Evolutionary conservation across 2,797 vertebrate species (phyloP), one percentile per base, ranked within the genome.

Genomic region (Rallus crepitans): DNA sequence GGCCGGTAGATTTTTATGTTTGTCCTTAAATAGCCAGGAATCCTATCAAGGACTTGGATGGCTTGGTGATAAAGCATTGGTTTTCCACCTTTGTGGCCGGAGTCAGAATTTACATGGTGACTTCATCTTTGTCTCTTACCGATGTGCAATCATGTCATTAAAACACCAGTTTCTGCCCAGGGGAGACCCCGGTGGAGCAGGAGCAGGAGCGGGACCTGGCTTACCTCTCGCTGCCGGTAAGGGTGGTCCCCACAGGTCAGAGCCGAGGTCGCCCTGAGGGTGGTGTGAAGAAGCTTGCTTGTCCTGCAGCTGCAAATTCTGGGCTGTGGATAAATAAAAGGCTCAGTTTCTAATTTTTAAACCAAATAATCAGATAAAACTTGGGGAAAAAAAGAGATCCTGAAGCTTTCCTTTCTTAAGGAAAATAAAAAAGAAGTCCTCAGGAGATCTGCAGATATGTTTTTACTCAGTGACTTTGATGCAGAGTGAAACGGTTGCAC

Each of bases 201-300:
- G 11, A 50, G 71, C n/a, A 73, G 59, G 52, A 93, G 52, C 18
- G 7, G 72, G 77, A 87, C 55, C 70, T 70, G 59, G 82, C 42
- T 95, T 89, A 76, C 78, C n/a, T 40, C 53, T 75, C 7, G 17
- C 82, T 94, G 65, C 95, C 60, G 4, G 70, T 87, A 79, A 95
- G 91, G 91, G 85, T 95, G 93, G 92, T 96, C 93, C 65, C 72
- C 0, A 11, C 50, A 95, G 97, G 96, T 97, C 96, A 97, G 87
- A 20, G 48, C 71, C 6, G 65, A 85, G 97, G 97, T 97, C 87
- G 12, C 45, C 39, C 70, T 35, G 52, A 89, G 96, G 91, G 78
- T 5, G 1, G 57, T 15, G 13, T 8, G 7, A 81, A 59, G 82
- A 81, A 95, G 23, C 19, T 61, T 53, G 47, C 77, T 89, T 7